phyloP scores from a whole-genome alignment of 2,113 vertebrate species.

The Carassius auratus region DNA sequence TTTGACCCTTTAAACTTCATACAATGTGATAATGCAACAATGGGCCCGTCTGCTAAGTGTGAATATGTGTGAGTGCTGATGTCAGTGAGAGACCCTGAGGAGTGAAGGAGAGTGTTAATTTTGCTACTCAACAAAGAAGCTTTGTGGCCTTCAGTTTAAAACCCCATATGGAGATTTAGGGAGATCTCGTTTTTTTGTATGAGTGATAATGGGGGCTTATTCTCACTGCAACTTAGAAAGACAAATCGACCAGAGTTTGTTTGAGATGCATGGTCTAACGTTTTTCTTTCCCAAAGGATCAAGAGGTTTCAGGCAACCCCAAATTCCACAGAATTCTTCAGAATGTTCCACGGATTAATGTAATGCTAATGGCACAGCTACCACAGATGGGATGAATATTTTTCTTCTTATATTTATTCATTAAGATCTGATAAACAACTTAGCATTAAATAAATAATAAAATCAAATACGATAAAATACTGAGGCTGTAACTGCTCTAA shows the following conservation, averaged over 20 bases:
- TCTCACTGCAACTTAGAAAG: not conserved
- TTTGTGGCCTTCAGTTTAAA: slow-evolving; percentile 56
- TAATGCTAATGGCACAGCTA: too few relatives aligned
- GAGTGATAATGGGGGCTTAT: slow-evolving; percentile 28
- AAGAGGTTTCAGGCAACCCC: slow-evolving; percentile 8
- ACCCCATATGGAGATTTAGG: not conserved
- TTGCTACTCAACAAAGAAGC: slow-evolving; percentile 69
- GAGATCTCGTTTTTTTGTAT: slow-evolving; percentile 33
- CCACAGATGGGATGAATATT: too few relatives aligned
- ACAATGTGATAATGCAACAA: slow-evolving; percentile 75
- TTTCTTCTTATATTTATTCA: too few relatives aligned
- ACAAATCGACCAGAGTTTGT: not conserved
- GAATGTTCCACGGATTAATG: too few relatives aligned
- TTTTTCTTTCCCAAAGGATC: slow-evolving; percentile 23
- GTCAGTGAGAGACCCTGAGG: slow-evolving; percentile 26
- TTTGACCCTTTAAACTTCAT: slow-evolving; percentile 40
- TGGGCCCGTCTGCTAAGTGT: slow-evolving; percentile 63
- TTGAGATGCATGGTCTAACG: slow-evolving; percentile 17
- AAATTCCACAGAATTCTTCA: slow-evolving; percentile 17
- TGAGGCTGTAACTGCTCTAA: too few relatives aligned
- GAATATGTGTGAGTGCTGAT: slow-evolving; percentile 60
- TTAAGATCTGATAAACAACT: too few relatives aligned
- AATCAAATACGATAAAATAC: too few relatives aligned
- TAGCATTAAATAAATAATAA: too few relatives aligned
- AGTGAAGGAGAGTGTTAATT: slow-evolving; percentile 55